Evolutionary conservation across 2,113 vertebrate genomes (phyloP).

Genomic region (Cochlearius cochlearius): DNA sequence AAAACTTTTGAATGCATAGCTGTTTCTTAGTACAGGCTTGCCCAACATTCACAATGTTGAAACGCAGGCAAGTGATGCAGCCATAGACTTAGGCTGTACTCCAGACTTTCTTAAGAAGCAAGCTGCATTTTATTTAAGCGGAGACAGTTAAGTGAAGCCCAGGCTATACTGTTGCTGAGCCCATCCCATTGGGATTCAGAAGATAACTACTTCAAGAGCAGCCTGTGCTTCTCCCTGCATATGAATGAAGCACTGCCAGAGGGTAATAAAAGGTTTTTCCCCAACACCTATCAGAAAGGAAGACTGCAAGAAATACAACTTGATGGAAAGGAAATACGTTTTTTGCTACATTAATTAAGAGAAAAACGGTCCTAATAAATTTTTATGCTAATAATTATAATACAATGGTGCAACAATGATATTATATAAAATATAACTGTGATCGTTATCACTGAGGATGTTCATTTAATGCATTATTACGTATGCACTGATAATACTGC

Average conservation of each 20-base stretch:
- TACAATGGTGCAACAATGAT: background rate
- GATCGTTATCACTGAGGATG: background rate
- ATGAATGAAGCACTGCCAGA: background rate
- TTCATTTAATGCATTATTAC: background rate
- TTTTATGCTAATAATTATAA: background rate
- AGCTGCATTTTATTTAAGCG: background rate
- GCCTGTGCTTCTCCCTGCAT: background rate
- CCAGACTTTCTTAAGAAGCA: background rate
- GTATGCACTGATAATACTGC: background rate
- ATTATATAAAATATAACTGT: background rate
- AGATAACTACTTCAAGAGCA: background rate
- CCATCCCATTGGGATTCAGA: background rate
- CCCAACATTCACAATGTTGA: background rate
- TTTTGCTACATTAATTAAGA: background rate
- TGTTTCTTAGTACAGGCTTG: background rate
- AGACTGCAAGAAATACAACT: background rate
- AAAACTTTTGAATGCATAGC: background rate
- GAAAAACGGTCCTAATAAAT: background rate
- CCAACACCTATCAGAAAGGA: background rate
- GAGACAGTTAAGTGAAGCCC: background rate
- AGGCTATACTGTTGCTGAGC: background rate
- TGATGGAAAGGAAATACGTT: background rate
- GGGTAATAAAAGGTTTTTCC: background rate
- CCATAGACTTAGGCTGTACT: background rate
- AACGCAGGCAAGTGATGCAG: background rate